Conservation (phyloP, 2,113 vertebrate species). For the Colinus virginianus region DNA sequence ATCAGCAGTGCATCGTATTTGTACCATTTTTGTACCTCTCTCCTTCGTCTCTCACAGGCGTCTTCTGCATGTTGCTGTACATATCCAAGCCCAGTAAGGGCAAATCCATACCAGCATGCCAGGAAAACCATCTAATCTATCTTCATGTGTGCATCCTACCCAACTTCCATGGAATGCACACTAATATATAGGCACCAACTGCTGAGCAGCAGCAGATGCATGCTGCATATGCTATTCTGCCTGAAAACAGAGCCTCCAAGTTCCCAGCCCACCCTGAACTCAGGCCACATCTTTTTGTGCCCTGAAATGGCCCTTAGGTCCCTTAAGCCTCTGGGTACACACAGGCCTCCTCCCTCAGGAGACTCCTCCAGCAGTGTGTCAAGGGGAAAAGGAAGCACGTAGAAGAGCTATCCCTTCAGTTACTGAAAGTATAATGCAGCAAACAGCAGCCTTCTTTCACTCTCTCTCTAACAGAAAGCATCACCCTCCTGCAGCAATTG, state of each 20-base stretch:
- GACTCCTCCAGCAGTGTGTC: not conserved
- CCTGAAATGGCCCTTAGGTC: not conserved
- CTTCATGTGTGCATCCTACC: accelerated
- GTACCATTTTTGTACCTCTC: not conserved
- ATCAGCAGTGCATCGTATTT: not conserved
- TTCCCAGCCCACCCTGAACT: not conserved
- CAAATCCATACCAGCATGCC: accelerated
- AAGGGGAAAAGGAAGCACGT: not conserved
- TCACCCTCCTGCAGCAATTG: not conserved
- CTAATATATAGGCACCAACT: not conserved
- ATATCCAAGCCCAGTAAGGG: not conserved
- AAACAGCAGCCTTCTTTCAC: not conserved
- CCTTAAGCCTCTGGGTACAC: not conserved
- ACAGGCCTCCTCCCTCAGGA: not conserved
- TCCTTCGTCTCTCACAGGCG: not conserved
- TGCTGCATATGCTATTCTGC: not conserved
- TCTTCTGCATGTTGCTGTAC: not conserved
- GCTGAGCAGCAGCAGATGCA: not conserved
- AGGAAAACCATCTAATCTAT: not conserved
- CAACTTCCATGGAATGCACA: not conserved
- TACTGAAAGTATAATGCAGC: not conserved
- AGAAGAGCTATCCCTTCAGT: not conserved
- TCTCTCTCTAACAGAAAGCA: not conserved
- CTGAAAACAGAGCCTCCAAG: not conserved
- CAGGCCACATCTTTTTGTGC: not conserved